These are phyloP conservation scores for Epizoanthus rinbou DNA, from an alignment of 92 coral and sea anemone species.

Conservation along the genomic window DNA sequence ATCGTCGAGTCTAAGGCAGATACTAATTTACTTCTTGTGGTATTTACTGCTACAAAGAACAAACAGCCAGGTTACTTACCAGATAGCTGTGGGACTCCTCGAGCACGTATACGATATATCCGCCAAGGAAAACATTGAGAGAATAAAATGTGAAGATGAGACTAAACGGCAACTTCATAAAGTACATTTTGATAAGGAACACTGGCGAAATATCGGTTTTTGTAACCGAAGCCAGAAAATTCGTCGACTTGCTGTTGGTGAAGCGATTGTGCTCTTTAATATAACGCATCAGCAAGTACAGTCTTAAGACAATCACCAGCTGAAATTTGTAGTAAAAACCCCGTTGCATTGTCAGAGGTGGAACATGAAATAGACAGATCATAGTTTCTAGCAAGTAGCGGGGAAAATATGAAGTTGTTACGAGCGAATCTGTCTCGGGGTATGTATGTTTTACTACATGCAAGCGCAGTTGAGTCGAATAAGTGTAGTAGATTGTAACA, in stretches of 20 bases:
- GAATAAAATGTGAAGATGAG: slow-evolving; percentile 81
- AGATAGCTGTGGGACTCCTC: slow-evolving; percentile 85
- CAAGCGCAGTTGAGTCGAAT: slow-evolving; percentile 72
- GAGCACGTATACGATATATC: slow-evolving; percentile 84
- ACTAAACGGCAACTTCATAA: slow-evolving; percentile 87
- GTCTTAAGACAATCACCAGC: slow-evolving; percentile 80
- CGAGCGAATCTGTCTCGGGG: slow-evolving; percentile 82
- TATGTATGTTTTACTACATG: slow-evolving; percentile 81
- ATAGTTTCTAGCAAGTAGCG: slow-evolving; percentile 68
- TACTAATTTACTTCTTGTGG: neutral
- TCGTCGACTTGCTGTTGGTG: slow-evolving; percentile 84
- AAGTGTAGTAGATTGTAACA: slow-evolving; percentile 71
- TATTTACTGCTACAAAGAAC: neutral
- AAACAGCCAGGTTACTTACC: slow-evolving; percentile 73
- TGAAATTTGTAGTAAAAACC: slow-evolving; percentile 81
- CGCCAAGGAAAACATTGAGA: slow-evolving; percentile 93
- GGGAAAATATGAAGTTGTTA: slow-evolving; percentile 68
- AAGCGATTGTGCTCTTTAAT: slow-evolving; percentile 88
- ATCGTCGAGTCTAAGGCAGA: neutral
- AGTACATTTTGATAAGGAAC: slow-evolving; percentile 86
- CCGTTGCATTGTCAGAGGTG: slow-evolving; percentile 77
- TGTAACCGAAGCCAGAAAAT: slow-evolving; percentile 90
- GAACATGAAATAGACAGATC: slow-evolving; percentile 83
- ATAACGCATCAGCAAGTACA: slow-evolving; percentile 81
- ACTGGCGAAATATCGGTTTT: slow-evolving; percentile 88